Base-by-base conservation (phyloP, 2,797 vertebrate genomes). In the Garrulus glandarius region DNA sequence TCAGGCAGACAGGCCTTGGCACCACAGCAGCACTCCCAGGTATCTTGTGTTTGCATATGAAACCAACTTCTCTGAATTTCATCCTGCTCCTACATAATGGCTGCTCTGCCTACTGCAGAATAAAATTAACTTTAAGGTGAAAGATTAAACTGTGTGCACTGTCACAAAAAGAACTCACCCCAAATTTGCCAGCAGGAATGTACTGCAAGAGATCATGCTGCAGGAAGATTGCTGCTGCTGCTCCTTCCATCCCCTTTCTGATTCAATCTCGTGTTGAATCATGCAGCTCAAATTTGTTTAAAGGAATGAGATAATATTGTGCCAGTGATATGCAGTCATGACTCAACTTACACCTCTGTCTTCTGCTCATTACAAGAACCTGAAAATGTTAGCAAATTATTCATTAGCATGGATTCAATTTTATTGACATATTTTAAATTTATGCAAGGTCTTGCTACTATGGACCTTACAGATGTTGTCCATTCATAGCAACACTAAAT, bases 111-210 rank as follows among this genome's bases (percentile, higher is more conserved):
- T 75, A 84, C 87, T 78, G 87, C 67, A 56, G 87, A 64, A 93
- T 93, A 95, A 96, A 96, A 93, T 95, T 92, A 93, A 90, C 89
- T 94, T 78, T 82, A 90, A 95, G 94, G 95, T 95, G 85, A 94
- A 84, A 96, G 84, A 70, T 95, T 84, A 56, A 93, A 84, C 72
- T 72, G 50, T 47, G 72, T 87, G 91, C 74, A 90, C 69, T 5
- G 3, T 55, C 80, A 90, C 85, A 84, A 61, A 86, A 88, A 79
- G 63, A 89, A 7, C 24, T 57, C 57, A 18, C 63, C 71, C 49
- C 34, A 29, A 67, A 92, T 49, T 61, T 87, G 50, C 56, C 79
- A 69, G 36, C 53, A 86, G 82, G 44, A 43, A 68, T 56, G 43
- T 60, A 53, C 36, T 84, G 70, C 57, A 71, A 53, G 75, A 36